Evolutionary conservation across 2,797 vertebrate species (phyloP).

Genomic region (Amphiprion clarkii): DNA sequence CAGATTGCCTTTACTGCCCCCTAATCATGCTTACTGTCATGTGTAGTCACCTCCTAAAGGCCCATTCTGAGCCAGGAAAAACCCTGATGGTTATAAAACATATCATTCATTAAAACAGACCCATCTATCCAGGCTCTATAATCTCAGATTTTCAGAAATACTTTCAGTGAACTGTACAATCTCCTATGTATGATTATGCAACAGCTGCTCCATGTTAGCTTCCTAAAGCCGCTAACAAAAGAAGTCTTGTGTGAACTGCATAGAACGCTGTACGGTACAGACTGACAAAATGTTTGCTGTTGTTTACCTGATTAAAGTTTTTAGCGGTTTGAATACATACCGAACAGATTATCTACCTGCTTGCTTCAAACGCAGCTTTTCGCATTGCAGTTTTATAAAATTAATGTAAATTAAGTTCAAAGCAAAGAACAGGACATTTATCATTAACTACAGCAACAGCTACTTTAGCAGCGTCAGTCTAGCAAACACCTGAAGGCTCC

Average conservation of each 20-base stretch:
- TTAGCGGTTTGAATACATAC: conserved; percentile 26
- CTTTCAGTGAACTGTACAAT: not conserved
- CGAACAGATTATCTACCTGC: conserved; percentile 22
- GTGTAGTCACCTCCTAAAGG: too few relatives aligned
- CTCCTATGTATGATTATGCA: conserved; percentile 31
- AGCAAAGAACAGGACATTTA: not conserved
- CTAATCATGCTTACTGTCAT: too few relatives aligned
- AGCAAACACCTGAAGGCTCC: conserved; percentile 15
- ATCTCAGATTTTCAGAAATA: not conserved
- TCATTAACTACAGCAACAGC: not conserved
- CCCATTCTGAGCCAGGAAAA: too few relatives aligned
- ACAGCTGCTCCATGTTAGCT: conserved; percentile 25
- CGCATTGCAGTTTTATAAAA: not conserved
- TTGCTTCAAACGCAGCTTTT: not conserved
- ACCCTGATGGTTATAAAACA: not conserved
- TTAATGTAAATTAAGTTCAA: not conserved
- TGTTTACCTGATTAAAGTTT: conserved; percentile 43
- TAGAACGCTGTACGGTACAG: conserved; percentile 3
- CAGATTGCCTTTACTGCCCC: too few relatives aligned
- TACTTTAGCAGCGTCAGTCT: not conserved
- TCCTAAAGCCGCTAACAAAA: conserved; percentile 40
- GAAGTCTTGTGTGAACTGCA: conserved; percentile 7
- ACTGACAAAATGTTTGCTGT: conserved; percentile 4
- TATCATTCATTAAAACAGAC: not conserved
- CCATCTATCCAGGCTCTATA: not conserved